These are phyloP conservation scores for Mantis religiosa DNA, from an alignment of 2,888 invertebrate species.

Conservation along the genomic window DNA sequence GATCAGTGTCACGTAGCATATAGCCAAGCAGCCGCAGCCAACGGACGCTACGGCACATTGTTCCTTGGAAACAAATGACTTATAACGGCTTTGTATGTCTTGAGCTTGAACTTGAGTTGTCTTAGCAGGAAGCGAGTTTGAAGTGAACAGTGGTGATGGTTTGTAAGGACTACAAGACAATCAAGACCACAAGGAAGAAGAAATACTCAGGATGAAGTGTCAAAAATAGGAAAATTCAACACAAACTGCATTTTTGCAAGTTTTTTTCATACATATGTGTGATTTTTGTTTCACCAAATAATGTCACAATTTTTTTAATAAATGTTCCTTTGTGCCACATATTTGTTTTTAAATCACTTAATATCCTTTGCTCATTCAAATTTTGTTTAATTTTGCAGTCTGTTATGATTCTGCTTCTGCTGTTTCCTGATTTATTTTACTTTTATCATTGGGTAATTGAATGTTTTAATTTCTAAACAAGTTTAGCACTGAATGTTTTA, in stretches of 20 bases:
- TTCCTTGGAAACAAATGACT: constrained; percentile 12
- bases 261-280: constrained; percentile 23
- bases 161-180: constrained; percentile 29
- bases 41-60: constrained; percentile 5
- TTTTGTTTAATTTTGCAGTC: constrained; percentile 16
- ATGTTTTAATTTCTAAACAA: constrained; percentile 4
- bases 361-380: constrained; percentile 7
- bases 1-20: constrained; percentile 47
- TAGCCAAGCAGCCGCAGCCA: constrained; percentile 6
- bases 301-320: constrained; percentile 14
- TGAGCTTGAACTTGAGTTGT: not conserved
- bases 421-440: constrained; percentile 16
- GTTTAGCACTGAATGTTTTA: constrained; percentile 2
- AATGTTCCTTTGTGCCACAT: constrained; percentile 25
- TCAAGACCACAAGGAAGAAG: constrained; percentile 37
- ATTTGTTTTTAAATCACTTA: constrained; percentile 5
- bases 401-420: constrained; percentile 7
- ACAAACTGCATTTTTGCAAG: constrained; percentile 24
- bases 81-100: not conserved
- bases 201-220: constrained; percentile 49
- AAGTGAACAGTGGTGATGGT: not conserved
- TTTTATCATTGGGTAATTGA: not conserved
- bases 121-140: constrained; percentile 5
- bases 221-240: constrained; percentile 26
- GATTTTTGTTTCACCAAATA: constrained; percentile 24